Base-by-base conservation (phyloP, 1,140 invertebrate genomes). In the Rhopalosiphum padi region DNA sequence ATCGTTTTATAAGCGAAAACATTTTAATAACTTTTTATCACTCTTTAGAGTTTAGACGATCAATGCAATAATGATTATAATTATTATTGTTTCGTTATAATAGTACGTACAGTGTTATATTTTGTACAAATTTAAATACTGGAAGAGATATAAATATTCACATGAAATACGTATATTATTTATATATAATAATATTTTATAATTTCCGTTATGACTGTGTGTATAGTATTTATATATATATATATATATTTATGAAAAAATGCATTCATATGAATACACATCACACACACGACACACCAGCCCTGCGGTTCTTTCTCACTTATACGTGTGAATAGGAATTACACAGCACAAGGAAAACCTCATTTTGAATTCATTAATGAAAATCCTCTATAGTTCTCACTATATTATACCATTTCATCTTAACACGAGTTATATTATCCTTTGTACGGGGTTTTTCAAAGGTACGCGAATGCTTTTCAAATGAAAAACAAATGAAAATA, bases 331-430 rank as follows among this genome's bases (percentile, higher is more conserved):
- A 55, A 89, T 89, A 55, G 6, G 88, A 89, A 89, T 89, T 89
- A 55, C 37, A 89, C 35, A 41, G 35, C 35, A 89, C n/a, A 53
- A 89, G 87, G 87, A 89, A 89, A 89, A 41, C 48, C 51, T 55
- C 88, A 41, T 89, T 89, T 37, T 55, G 51, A 55, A 89, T 89
- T 89, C 88, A 89, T 89, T 89, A 89, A 89, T 55, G n/a, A 89
- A 89, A 89, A 55, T 89, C 88, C 51, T 89, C 51, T 55, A 77
- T 77, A 25, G 48, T 37, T 35, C 35, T 53, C 87, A 25, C 48
- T 35, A 25, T 53, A 77, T n/a, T 53, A 77, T 77, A 77, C 60
- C 46, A 89, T 89, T 89, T 89, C 48, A 55, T 89, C 25, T 88
- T 89, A 35, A 89, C 88, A 41, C 88, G 35, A 55, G 35, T 55